Percentiles rank a stretch among this genome's conserved stretches.
Evolutionary conservation across 2,113 vertebrate genomes (phyloP).

Genomic region (Hippotragus niger): DNA sequence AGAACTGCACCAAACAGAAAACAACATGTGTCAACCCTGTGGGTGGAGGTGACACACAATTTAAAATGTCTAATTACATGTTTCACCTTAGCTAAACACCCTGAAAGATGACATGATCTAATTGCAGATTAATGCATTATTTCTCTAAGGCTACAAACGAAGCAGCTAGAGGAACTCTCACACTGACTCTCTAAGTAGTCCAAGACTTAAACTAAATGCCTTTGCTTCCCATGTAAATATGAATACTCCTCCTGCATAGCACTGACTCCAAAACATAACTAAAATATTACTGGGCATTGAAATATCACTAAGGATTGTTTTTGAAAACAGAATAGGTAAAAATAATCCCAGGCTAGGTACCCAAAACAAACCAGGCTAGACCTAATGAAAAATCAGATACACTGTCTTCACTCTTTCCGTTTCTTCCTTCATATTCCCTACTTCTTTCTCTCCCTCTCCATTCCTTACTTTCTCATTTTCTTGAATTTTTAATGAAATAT

Average conservation of each 20-base stretch:
- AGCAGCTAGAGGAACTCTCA: slow-evolving; percentile 11
- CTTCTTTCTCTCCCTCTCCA: neutral
- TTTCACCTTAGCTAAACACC: slow-evolving; percentile 63
- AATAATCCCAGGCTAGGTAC: neutral
- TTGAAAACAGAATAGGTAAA: neutral
- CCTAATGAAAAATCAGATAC: neutral
- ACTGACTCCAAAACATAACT: neutral
- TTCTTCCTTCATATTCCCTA: neutral
- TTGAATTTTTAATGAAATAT: neutral
- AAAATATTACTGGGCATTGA: neutral
- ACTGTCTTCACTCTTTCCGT: neutral
- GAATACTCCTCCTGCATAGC: neutral
- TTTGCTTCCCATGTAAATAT: neutral
- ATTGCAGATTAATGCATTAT: slow-evolving; percentile 63
- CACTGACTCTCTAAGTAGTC: neutral
- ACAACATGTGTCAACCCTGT: slow-evolving; percentile 31
- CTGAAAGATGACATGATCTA: slow-evolving; percentile 62
- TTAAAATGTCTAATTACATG: slow-evolving; percentile 69
- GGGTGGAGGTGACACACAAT: slow-evolving; percentile 39
- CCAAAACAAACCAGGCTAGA: neutral
- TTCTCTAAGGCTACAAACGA: slow-evolving; percentile 55
- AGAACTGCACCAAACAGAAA: slow-evolving; percentile 23
- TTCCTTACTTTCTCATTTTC: neutral
- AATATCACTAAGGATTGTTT: neutral
- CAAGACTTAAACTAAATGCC: neutral